These are phyloP conservation scores for Zenarchopterus dispar DNA, from an alignment of 2,797 vertebrate species.

Conservation along the genomic window DNA sequence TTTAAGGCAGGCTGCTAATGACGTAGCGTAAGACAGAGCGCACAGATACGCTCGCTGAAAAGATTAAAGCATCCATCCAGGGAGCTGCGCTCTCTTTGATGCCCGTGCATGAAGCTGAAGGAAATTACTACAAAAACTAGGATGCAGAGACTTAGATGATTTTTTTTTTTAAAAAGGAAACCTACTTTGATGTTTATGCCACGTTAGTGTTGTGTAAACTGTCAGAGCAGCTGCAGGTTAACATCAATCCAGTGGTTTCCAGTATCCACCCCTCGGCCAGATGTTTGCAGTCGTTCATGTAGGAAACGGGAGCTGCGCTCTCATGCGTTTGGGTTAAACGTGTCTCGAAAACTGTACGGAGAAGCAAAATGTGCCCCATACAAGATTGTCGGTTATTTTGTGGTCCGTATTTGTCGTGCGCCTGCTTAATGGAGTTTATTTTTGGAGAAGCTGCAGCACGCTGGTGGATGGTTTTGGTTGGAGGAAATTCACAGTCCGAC, in stretches of 20 bases:
- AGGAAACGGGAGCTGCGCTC: not conserved
- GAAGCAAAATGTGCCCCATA: no score
- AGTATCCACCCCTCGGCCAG: not conserved
- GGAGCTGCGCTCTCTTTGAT: constrained; percentile 75
- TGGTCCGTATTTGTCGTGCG: constrained; percentile 32
- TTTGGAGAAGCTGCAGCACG: constrained; percentile 15
- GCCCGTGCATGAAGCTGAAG: constrained; percentile 69
- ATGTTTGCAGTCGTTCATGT: not conserved
- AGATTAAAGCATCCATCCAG: constrained; percentile 71
- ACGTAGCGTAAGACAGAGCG: constrained; percentile 56
- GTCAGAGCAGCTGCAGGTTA: constrained; percentile 7
- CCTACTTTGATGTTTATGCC: constrained; percentile 37
- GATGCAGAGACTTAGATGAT: constrained; percentile 14
- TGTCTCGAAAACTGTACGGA: constrained; percentile 17
- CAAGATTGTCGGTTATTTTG: constrained; percentile 29
- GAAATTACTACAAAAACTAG: constrained; percentile 66
- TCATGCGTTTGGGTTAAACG: constrained; percentile 4
- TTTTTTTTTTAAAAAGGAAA: constrained; percentile 20
- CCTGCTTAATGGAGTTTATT: constrained; percentile 3
- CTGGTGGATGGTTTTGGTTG: constrained; percentile 29
- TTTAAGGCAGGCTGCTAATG: constrained; percentile 45
- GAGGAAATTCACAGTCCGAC: constrained; percentile 27
- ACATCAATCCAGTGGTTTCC: not conserved
- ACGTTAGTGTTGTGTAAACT: constrained; percentile 36
- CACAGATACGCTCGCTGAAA: constrained; percentile 69